phyloP scores from a whole-genome alignment of 2,113 vertebrate genomes.

The Pyrgilauda ruficollis region DNA sequence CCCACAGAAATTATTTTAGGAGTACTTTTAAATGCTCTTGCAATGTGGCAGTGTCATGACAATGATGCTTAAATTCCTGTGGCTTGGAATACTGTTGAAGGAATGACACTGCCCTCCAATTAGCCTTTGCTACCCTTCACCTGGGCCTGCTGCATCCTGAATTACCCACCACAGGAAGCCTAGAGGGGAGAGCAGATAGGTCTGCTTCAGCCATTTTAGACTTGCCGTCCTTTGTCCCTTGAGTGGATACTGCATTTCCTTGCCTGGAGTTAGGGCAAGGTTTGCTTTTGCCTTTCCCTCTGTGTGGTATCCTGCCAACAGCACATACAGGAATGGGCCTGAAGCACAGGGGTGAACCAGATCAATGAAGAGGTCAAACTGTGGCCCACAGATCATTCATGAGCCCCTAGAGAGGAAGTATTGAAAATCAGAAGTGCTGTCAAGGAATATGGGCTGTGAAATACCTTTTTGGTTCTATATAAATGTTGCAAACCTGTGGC shows the following conservation, averaged over 20 bases:
- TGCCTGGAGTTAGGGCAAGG: neutral
- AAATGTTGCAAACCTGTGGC: neutral
- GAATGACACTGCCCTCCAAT: neutral
- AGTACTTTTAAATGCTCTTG: neutral
- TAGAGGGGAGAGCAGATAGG: neutral
- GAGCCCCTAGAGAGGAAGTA: neutral
- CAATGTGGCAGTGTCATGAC: neutral
- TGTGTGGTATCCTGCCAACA: neutral
- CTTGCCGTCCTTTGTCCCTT: neutral
- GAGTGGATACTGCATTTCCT: neutral
- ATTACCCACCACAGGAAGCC: neutral
- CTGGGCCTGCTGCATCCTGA: neutral
- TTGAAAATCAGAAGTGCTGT: neutral
- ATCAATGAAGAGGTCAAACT: neutral
- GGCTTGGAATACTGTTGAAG: neutral
- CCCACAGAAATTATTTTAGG: neutral
- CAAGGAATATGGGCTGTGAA: neutral
- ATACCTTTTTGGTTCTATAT: neutral
- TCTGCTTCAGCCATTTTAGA: neutral
- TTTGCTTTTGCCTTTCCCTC: neutral
- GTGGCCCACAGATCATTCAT: neutral
- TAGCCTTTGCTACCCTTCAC: neutral
- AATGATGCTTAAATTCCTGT: neutral
- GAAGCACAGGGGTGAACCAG: neutral
- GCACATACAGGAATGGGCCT: neutral